Evolutionary conservation across 2,113 vertebrate genomes (phyloP).

Genomic region (Hucho hucho): DNA sequence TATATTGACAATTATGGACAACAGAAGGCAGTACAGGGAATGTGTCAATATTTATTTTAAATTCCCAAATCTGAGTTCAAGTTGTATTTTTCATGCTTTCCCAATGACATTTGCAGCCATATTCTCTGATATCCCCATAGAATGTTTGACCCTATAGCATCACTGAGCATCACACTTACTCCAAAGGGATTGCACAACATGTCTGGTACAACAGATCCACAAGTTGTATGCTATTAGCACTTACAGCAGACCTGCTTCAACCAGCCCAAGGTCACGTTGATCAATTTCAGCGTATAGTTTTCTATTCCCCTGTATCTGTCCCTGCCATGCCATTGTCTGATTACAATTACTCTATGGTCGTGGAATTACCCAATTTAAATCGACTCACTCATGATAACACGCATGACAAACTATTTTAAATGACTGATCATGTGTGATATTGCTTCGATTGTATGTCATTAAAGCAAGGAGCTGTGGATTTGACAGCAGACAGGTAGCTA

Average conservation of each 20-base stretch:
- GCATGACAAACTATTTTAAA: background rate
- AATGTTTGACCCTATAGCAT: background rate
- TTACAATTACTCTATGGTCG: background rate
- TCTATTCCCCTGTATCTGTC: background rate
- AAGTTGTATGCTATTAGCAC: background rate
- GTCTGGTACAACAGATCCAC: background rate
- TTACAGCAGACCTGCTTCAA: background rate
- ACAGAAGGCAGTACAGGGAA: slow-evolving; percentile 6
- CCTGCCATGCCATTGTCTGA: background rate
- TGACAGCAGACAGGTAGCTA: background rate
- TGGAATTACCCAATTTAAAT: background rate
- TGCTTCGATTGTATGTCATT: background rate
- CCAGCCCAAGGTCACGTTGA: no score
- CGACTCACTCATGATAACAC: background rate
- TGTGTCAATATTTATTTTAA: background rate
- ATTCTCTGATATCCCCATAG: background rate
- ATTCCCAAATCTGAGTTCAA: background rate
- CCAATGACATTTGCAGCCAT: background rate
- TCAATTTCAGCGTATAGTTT: no score
- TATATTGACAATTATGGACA: slow-evolving; percentile 1
- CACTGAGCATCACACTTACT: background rate
- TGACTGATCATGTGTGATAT: slow-evolving; percentile 2
- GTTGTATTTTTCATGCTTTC: background rate
- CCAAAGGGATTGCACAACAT: background rate
- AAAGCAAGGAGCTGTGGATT: background rate